Evolutionary conservation across 2,888 invertebrate species (phyloP), one percentile per base, ranked within the genome.

Genomic region (Dicycla oo): DNA sequence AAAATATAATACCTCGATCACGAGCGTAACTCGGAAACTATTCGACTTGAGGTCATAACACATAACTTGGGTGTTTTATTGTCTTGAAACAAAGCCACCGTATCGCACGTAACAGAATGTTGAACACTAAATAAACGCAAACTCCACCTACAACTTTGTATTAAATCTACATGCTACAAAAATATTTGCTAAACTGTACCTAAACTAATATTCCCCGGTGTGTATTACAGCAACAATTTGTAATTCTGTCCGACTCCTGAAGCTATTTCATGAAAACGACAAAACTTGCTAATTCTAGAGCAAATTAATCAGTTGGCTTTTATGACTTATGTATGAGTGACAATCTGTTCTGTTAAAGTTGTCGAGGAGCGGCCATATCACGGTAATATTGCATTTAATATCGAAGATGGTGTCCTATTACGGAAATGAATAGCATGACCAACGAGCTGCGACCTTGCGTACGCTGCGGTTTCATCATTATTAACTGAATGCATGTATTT

Each of bases 401-500:
- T 80, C 76, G 80, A 86, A 85, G 78, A 76, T 61, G 84, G 91
- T 90, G 85, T 94, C 88, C 71, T 81, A 87, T 94, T 92, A 90
- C 94, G 93, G 94, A 94, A 93, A 92, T 89, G 85, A 86, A 88
- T 88, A 87, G 88, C 88, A 89, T 90, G 91, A 91, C 87, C 88
- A 87, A 69, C 77, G 65, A 75, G 75, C 81, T 58, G 54, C 88
- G 90, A 90, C 94, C 94, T 94, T 93, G 92, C 82, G 75, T 72
- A 83, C 80, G 69, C 84, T 88, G 91, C 84, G 90, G 91, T 88
- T 88, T 86, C 86, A 88, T 87, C 87, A 84, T 86, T 83, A 84
- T 77, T 65, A 75, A 71, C 80, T 80, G 70, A 79, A 86, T 79
- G 73, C 57, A 70, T 62, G 56, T 80, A 68, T 70, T 58, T 66